phyloP scores from a whole-genome alignment of 1,140 invertebrate species.

The Drosophila micromelanica region DNA sequence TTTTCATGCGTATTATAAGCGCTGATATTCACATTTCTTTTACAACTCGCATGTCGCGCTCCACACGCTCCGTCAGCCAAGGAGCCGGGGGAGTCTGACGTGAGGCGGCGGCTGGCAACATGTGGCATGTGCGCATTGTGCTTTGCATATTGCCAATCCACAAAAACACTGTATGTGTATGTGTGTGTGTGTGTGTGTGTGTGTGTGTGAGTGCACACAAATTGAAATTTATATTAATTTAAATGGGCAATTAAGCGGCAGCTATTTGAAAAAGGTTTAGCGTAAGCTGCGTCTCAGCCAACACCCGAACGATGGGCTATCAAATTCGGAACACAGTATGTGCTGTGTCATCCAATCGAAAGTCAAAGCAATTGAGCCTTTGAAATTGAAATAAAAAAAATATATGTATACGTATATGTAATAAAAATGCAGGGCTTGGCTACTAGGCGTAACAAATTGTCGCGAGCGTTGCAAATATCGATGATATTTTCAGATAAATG shows the following conservation, averaged over 20 bases:
- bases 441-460: constrained; percentile 14
- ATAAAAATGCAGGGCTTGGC: constrained; percentile 17
- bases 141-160: constrained; percentile 64
- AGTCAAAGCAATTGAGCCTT: constrained; percentile 40
- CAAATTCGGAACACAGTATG: constrained; percentile 27
- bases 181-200: constrained; percentile 23
- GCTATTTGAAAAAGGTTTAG: constrained; percentile 68
- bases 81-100: background rate
- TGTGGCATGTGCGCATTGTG: constrained; percentile 69
- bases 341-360: constrained; percentile 63
- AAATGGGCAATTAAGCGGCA: constrained; percentile 75
- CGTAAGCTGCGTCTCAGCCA: constrained; percentile 45
- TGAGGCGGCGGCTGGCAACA: constrained; percentile 47
- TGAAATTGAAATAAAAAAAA: constrained; percentile 8
- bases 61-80: constrained; percentile 15
- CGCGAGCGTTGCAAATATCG: constrained; percentile 9
- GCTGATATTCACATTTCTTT: constrained; percentile 77
- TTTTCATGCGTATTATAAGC: constrained; percentile 82
- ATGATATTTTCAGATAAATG: constrained; percentile 6
- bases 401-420: no score
- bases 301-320: constrained; percentile 44
- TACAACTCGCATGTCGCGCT: constrained; percentile 59
- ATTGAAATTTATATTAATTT: constrained; percentile 82
- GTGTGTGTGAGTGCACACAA: constrained; percentile 40
- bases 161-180: constrained; percentile 10